These are phyloP conservation scores for Thereva unica DNA, from an alignment of 2,888 invertebrate species.

Conservation along the genomic window DNA sequence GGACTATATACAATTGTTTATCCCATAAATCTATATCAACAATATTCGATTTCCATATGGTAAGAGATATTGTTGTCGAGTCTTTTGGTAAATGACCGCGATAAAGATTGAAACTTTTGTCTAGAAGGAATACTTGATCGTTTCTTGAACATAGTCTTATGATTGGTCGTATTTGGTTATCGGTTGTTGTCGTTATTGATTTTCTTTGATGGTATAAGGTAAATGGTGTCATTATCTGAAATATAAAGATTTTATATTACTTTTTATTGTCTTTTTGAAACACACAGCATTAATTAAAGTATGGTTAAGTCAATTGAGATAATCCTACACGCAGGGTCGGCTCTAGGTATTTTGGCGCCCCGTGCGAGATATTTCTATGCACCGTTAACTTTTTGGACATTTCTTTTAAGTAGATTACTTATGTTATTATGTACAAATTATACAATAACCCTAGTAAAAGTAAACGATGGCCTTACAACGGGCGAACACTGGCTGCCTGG, in stretches of 20 bases:
- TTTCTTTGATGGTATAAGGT: conserved; percentile 36
- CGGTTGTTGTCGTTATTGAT: conserved; percentile 24
- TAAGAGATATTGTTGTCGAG: conserved; percentile 29
- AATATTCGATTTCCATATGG: conserved; percentile 27
- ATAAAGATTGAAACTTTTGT: conserved; percentile 38
- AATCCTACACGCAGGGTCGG: no score
- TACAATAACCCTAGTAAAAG: no score
- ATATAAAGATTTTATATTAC: conserved; percentile 2
- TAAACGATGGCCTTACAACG: no score
- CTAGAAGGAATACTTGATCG: conserved; percentile 39
- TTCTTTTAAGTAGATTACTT: no score
- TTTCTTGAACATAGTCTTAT: conserved; percentile 37
- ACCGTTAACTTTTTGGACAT: no score
- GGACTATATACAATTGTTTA: conserved; percentile 41
- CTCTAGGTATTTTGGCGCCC: no score
- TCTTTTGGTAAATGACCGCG: conserved; percentile 32
- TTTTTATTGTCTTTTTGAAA: no score
- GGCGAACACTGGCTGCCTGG: no score
- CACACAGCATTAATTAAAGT: no score
- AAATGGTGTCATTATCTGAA: conserved; percentile 36
- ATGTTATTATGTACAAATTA: no score
- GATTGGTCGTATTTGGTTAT: conserved; percentile 25
- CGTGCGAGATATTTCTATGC: no score
- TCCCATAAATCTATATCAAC: conserved; percentile 42
- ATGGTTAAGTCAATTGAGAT: no score